Evolutionary conservation across 1,140 invertebrate species (phyloP), one percentile per base, ranked within the genome.

Genomic region (Macrotrachela quadricornifera): DNA sequence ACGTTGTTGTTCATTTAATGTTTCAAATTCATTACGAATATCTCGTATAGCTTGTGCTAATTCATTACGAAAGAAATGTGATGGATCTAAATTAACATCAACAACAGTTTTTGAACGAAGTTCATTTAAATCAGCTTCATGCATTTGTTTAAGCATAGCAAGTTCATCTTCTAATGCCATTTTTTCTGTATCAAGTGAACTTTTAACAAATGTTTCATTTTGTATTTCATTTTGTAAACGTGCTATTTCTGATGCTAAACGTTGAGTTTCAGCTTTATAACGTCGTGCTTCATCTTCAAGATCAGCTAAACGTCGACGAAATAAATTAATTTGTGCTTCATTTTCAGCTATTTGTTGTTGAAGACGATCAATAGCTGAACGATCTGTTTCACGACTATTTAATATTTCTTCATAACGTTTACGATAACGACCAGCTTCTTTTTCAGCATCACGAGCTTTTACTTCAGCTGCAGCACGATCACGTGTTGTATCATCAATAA

Each of bases 21-120:
- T 10, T 42, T 71, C 71, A 56, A 69, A 72, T 52, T 74, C 72
- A 49, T 64, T 63, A 57, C 72, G 72, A 57, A 74, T 72, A 58
- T 74, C 72, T 42, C 70, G 56, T 57, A 74, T 72, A 44, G 71
- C 71, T 51, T 72, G 64, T 42, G 70, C 64, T 50, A 74, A 58
- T 57, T 74, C 72, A 58, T 69, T 72, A 62, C 40, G 40, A 10
- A 42, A 42, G 40, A 42, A 42, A 4, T 42, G 40, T 13, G 40
- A 42, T 14, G 40, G 40, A 13, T 42, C 40, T 13, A 42, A 15
- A 14, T 15, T 15, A 42, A 13, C 15, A 15, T 42, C 40, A 4
- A 42, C 40, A 42, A 42, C 12, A 4, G 40, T 14, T 42, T 15
- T 42, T 14, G 12, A 13, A 42, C 40, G 40, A 4, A 42, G 10